Base-by-base conservation (phyloP, 2,113 vertebrate genomes). In the Thoracochromis brauschi region DNA sequence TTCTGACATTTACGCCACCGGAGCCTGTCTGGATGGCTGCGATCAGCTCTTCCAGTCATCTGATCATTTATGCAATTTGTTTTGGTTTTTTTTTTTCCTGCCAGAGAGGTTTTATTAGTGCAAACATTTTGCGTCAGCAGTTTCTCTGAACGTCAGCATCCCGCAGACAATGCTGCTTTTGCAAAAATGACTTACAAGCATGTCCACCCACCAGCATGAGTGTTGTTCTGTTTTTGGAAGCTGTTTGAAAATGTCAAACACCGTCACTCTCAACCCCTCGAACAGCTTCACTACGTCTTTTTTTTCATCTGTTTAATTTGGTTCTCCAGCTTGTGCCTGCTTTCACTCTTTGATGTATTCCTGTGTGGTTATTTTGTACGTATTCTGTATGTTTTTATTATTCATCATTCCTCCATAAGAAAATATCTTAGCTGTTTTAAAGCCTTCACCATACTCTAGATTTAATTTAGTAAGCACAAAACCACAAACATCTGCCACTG, bases 31-130 rank as follows among this genome's bases (percentile, higher is more conserved):
- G 83, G 42, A 75, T 40, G 13, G 8, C 84, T 84, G 78, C 0
- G 2, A 84, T 86, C 55, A 26, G 75, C 42, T 73, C 55, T 24
- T 75, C 33, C 9, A 55, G 85, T 90, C 90, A 85, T 85, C 82
- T 90, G 81, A 91, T 93, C 81, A 58, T 90, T 93, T 84, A 65
- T 85, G 60, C 71, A 78, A 78, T 90, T 85, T 91, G 68, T 71
- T 71, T 71, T 24, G 63, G 33, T n/a, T n/a, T n/a, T n/a, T 9
- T 8, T 14, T 87, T 86, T 31, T 78, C 71, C 65, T 71, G 47
- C 73, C 85, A 90, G 29, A 81, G 65, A 53, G 14, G 9, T 87
- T 81, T 83, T 57, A 54, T 63, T 63, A 31, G 75, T 80, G 40
- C 71, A 47, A 57, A 60, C 16, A 81, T 31, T 80, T 80, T 89